Percentiles rank a stretch among this genome's conserved stretches.
Evolutionary conservation across 92 coral and sea anemone species (phyloP).

Genomic region (Isaurus tuberculatus): DNA sequence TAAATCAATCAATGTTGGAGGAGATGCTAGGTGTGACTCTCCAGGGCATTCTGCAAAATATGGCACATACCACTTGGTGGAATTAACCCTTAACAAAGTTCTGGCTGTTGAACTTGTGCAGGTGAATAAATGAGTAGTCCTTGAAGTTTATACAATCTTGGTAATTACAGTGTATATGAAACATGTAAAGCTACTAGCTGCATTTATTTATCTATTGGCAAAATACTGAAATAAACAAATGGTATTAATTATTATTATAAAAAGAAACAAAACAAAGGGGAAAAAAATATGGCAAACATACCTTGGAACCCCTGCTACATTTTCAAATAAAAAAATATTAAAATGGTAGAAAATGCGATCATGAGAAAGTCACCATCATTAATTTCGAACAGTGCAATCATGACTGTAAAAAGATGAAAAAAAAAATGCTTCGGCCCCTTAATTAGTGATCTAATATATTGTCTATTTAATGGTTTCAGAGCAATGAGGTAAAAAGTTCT

Average conservation of each 20-base stretch:
- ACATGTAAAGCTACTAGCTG: neutral
- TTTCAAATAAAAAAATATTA: neutral
- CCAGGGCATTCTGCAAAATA: slow-evolving; percentile 55
- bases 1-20: slow-evolving; percentile 52
- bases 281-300: neutral
- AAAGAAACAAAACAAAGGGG: neutral
- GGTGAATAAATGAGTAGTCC: neutral
- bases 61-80: slow-evolving; percentile 57
- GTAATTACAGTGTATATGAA: neutral
- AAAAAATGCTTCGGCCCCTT: neutral
- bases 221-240: neutral
- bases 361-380: neutral
- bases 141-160: neutral
- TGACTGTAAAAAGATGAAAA: slow-evolving; percentile 6
- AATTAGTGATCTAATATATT: slow-evolving; percentile 6
- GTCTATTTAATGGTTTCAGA: slow-evolving; percentile 37
- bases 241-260: neutral
- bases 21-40: slow-evolving; percentile 63
- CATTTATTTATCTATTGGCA: neutral
- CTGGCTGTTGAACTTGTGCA: slow-evolving; percentile 49
- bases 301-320: neutral
- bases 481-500: slow-evolving; percentile 61
- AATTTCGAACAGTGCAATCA: neutral
- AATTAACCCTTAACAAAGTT: slow-evolving; percentile 44
- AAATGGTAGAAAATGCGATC: neutral